phyloP scores from a whole-genome alignment of 2,113 vertebrate genomes.

The Trachemys scripta region DNA sequence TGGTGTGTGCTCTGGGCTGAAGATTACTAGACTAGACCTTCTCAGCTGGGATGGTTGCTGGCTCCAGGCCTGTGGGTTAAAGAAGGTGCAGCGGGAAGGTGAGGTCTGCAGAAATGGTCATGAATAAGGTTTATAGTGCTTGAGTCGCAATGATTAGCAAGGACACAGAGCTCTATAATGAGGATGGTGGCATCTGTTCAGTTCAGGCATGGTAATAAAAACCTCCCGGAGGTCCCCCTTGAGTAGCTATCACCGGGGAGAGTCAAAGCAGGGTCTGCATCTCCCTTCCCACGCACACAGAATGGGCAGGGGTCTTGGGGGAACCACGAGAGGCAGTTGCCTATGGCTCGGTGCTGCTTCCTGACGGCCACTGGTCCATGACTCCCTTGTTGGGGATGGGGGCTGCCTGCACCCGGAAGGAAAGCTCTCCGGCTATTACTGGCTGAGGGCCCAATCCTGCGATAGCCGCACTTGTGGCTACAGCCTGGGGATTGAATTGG shows the following conservation, averaged over 20 bases:
- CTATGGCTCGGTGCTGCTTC: fast-evolving
- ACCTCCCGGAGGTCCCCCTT: fast-evolving
- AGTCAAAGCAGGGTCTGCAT: not conserved
- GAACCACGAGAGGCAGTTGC: not conserved
- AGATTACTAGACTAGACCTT: not conserved
- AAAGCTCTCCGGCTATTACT: not conserved
- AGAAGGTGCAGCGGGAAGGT: not conserved
- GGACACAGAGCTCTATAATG: not conserved
- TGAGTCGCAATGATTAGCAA: not conserved
- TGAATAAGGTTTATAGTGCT: no score
- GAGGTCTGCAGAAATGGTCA: not conserved
- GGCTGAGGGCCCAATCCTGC: fast-evolving
- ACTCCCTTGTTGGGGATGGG: fast-evolving
- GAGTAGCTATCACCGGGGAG: not conserved
- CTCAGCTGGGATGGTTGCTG: not conserved
- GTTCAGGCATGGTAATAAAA: not conserved
- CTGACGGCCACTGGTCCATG: fast-evolving
- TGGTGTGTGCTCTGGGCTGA: fast-evolving
- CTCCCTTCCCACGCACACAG: not conserved
- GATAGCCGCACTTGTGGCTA: not conserved
- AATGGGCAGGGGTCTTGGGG: not conserved
- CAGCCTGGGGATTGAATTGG: not conserved
- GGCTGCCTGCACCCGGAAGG: not conserved
- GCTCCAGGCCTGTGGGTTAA: fast-evolving
- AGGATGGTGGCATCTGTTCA: not conserved